A percentile compares a stretch with the other conserved stretches of the same genome.
phyloP scores from a whole-genome alignment of 2,888 invertebrate genomes.

The Teleogryllus oceanicus region DNA sequence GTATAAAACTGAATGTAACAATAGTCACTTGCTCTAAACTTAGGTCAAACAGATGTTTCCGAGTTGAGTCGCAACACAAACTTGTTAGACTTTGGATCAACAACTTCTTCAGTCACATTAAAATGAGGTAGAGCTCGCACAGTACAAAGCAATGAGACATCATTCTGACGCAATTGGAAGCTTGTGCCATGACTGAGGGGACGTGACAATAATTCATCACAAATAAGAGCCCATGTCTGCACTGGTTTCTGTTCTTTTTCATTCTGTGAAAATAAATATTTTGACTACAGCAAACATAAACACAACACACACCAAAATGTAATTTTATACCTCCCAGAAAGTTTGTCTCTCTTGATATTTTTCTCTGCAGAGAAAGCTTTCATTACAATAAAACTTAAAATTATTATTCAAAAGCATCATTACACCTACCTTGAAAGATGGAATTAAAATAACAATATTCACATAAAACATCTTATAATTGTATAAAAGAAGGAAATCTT shows the following conservation, averaged over 20 bases:
- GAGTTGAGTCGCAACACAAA: slow-evolving; percentile 92
- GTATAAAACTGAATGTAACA: background rate
- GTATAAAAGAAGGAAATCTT: too few relatives aligned
- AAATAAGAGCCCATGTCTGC: slow-evolving; percentile 96
- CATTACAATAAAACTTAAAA: background rate
- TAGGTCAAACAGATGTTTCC: slow-evolving; percentile 91
- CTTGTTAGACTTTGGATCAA: slow-evolving; percentile 92
- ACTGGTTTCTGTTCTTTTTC: slow-evolving; percentile 74
- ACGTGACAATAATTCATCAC: slow-evolving; percentile 84
- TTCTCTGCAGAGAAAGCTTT: background rate
- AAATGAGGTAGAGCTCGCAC: slow-evolving; percentile 87
- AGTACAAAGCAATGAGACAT: slow-evolving; percentile 85
- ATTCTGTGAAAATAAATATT: slow-evolving; percentile 48
- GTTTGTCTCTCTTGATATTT: too few relatives aligned
- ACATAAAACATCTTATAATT: too few relatives aligned
- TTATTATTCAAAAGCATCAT: too few relatives aligned
- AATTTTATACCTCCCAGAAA: too few relatives aligned
- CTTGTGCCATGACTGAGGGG: slow-evolving; percentile 77
- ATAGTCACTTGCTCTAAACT: background rate
- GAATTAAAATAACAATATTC: too few relatives aligned
- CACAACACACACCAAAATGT: too few relatives aligned
- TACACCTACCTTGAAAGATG: too few relatives aligned
- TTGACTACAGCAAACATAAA: too few relatives aligned
- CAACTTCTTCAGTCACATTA: slow-evolving; percentile 91
- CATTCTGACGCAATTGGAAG: slow-evolving; percentile 90